Evolutionary conservation across 2,113 vertebrate genomes (phyloP), one percentile per base, ranked within the genome.

Genomic region (Cairina moschata): DNA sequence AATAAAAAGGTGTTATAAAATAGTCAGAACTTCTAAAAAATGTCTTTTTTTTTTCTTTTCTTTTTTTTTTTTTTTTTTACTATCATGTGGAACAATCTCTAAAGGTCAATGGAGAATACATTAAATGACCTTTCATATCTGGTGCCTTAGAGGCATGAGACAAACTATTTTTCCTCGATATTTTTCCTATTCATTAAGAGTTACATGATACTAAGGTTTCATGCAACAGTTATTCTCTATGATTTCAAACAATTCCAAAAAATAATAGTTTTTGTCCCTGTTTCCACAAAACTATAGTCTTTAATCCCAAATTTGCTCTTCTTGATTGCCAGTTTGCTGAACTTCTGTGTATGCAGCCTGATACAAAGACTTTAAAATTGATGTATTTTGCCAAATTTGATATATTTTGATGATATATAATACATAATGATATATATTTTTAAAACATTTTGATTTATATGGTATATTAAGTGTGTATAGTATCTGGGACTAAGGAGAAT

Each of bases 51-150:
- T 91, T 88, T 88, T 72, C 86, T 46, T 46, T 18, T 46, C 86
- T 91, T 73, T 91, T 46, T 88, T 91, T 73, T 91, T 88, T 91
- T 73, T 91, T 48, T 46, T 88, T 91, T 73, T 91, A 83, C 13
- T 60, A 23, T 55, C 54, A 66, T 52, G 32, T 7, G 5, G 25
- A 22, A 69, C 17, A 46, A 56, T 80, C 90, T 92, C 21, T n/a
- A 86, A 92, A 88, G 48, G n/a, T 80, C 77, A 83, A 7, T 59
- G 15, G 20, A 75, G 58, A 91, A 80, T 48, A 67, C 1, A 2
- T 54, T 68, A 79, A 79, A 79, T 55, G 22, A 36, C 17, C 28
- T 55, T 55, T 21, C 23, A 8, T n/a, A 76, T 10, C 7, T 83
- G 13, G 5, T 79, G 8, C 16, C 36, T 72, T 52, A 40, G 4